Percentiles rank a stretch among this genome's conserved stretches.
These are phyloP conservation scores for Zygothrica quintamaculata DNA, from an alignment of 2,888 invertebrate genomes.

Conservation along the genomic window DNA sequence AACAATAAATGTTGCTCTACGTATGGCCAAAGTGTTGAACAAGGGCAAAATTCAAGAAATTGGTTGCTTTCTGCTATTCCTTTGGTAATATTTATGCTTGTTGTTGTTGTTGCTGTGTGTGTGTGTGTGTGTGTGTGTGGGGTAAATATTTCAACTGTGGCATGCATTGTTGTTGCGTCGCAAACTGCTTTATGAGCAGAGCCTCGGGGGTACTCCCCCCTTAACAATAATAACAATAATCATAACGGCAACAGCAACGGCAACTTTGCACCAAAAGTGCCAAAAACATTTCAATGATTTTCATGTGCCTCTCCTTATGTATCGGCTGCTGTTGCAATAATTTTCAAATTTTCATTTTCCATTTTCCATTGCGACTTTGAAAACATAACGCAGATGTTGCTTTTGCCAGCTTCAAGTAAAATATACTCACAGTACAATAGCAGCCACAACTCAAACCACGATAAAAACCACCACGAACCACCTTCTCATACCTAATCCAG, in stretches of 20 bases:
- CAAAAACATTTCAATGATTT: conserved; percentile 77
- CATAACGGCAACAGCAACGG: conserved; percentile 74
- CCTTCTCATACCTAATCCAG: not conserved
- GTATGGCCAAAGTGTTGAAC: conserved; percentile 57
- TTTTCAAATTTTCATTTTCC: conserved; percentile 80
- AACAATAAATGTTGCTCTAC: conserved; percentile 33
- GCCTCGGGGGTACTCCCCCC: not conserved
- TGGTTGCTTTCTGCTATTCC: conserved; percentile 31
- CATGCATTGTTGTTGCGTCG: conserved; percentile 70
- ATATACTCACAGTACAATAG: conserved; percentile 48
- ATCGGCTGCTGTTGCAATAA: conserved; percentile 73
- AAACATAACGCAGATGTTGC: conserved; percentile 73
- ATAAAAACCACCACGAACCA: not conserved
- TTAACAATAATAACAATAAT: conserved; percentile 75
- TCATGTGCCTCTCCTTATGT: conserved; percentile 26
- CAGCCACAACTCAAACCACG: conserved; percentile 11
- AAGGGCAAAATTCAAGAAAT: conserved; percentile 36
- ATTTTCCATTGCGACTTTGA: conserved; percentile 60
- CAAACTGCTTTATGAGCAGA: conserved; percentile 38
- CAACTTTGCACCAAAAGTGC: conserved; percentile 75
- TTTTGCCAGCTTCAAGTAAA: conserved; percentile 19
- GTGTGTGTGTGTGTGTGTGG: too few species aligned
- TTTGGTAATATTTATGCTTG: conserved; percentile 1
- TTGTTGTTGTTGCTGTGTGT: not conserved
- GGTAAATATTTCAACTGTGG: conserved; percentile 48